Evolutionary conservation across 35 echinoderm and acorn worm species (phyloP).

Genomic region (Nesometra sesokonis): DNA sequence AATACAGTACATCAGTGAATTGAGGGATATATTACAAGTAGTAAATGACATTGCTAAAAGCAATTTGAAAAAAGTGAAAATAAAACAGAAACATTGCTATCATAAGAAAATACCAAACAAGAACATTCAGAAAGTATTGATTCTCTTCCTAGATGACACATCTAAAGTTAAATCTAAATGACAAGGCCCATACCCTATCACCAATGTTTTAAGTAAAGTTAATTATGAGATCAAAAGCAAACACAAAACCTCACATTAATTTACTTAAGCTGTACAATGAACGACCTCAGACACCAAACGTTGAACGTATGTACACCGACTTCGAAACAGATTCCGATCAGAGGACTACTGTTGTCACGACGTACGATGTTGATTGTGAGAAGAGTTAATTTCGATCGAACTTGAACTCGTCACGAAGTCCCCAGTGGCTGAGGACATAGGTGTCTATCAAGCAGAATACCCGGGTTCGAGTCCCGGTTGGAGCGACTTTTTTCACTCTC

Average conservation of each 20-base stretch:
- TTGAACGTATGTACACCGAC: not conserved
- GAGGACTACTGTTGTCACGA: no score
- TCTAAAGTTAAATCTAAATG: constrained; percentile 28
- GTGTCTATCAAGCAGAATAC: no score
- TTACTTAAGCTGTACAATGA: constrained; percentile 7
- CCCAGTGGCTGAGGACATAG: no score
- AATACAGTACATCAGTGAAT: no score
- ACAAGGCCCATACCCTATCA: constrained; percentile 28
- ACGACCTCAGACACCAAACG: not conserved
- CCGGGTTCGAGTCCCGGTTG: no score
- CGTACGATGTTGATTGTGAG: no score
- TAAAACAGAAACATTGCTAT: constrained; percentile 13
- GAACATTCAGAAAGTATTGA: not conserved
- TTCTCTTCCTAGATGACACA: constrained; percentile 10
- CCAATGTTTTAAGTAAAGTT: constrained; percentile 13
- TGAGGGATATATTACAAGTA: no score
- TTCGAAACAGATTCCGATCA: not conserved
- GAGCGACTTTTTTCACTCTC: no score
- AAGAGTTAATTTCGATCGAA: no score
- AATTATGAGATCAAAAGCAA: not conserved
- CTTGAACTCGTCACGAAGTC: no score
- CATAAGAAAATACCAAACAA: constrained; percentile 7
- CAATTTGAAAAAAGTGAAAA: not conserved
- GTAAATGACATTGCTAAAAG: not conserved
- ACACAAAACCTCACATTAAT: constrained; percentile 1